Base-by-base conservation (phyloP, 2,113 vertebrate species). In the Cyprinodon variegatus region DNA sequence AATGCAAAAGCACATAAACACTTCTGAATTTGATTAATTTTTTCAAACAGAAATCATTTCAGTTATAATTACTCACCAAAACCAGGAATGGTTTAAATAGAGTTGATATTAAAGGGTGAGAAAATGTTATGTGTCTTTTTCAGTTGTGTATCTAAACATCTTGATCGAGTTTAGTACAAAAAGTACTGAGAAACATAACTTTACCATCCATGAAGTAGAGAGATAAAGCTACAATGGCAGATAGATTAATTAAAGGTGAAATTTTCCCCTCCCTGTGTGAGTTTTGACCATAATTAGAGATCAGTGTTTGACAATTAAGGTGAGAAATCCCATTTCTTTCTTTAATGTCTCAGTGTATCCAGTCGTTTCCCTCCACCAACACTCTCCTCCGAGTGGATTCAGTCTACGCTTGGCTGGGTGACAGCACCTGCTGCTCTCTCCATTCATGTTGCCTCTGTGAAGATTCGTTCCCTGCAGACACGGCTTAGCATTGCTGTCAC, bases 111-210 rank as follows among this genome's bases (percentile, higher is more conserved):
- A 41, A 9, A 9, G 5, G 9, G 41, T 4, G 41, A 41, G 41
- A 6, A 41, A 41, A 41, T 41, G 41, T 41, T 41, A 41, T 41
- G 41, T 41, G 5, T 6, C 41, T 41, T 41, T 41, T 6, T 29
- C 4, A 6, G 41, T 41, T 4, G 41, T 41, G 4, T 41, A 41
- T 41, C 5, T 41, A 41, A 41, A 41, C 41, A 41, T 41, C 41
- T 41, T 4, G 41, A 6, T 41, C 41, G 9, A 9, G 5, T 41
- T 4, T 41, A 4, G 41, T 6, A 41, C 5, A 9, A 41, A 29
- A 41, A 85, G 77, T 75, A 59, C 82, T 68, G 70, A 81, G 77
- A 87, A 86, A 87, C 83, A 72, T 68, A 89, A 87, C 89, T 87
- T 88, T 82, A 39, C 74, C 76, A 76, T 76, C 83, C 79, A 80